A percentile compares a stretch with the other conserved stretches of the same genome.
Conservation (phyloP, 2,888 invertebrate species). For the Psococerastis gibbosa region DNA sequence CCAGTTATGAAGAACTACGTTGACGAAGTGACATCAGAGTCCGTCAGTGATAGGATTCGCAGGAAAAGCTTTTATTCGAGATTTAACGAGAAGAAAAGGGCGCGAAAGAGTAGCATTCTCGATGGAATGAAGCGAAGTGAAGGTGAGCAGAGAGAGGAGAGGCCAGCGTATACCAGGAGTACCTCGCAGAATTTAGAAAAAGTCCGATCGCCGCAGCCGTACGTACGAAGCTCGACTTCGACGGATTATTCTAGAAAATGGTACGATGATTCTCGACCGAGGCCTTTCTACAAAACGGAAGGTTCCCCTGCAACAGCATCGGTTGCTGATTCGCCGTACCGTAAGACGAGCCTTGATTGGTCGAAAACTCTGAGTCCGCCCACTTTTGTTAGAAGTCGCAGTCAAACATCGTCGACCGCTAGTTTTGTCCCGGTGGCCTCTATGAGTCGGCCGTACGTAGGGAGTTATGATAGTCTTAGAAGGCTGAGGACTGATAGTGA, state of each 20-base stretch:
- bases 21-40: conserved; percentile 31
- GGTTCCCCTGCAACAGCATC: neutral
- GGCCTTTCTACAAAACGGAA: conserved; percentile 2
- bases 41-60: conserved; percentile 67
- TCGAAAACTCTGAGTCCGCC: neutral
- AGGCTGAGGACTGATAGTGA: neutral
- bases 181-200: neutral
- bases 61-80: conserved; percentile 61
- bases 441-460: neutral
- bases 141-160: neutral
- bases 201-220: neutral
- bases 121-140: conserved; percentile 3
- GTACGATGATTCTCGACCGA: neutral
- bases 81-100: conserved; percentile 4
- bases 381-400: neutral
- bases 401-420: conserved; percentile 2
- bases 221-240: neutral
- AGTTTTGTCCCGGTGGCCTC: neutral
- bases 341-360: conserved; percentile 3
- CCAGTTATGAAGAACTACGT: conserved; percentile 17
- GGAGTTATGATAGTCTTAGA: conserved; percentile 2
- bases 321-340: neutral
- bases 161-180: neutral
- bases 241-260: conserved; percentile 1
- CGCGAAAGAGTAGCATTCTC: neutral